phyloP scores from a whole-genome alignment of 2,797 vertebrate genomes.

The Darevskia nairensis region DNA sequence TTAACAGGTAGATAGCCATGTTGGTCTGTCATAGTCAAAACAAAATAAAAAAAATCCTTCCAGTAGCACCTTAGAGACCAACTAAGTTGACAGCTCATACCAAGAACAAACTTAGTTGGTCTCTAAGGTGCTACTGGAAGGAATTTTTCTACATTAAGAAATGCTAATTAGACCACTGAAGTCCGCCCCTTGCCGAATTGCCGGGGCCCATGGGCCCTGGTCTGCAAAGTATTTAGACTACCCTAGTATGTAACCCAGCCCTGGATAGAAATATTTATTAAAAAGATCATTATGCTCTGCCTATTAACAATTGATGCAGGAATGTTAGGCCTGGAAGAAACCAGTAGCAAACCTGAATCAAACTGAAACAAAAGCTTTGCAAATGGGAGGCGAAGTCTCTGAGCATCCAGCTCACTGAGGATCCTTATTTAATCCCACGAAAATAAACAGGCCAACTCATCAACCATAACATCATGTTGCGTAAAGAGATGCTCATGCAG shows the following conservation, averaged over 20 bases:
- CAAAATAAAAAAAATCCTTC: too few species aligned
- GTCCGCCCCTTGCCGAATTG: too few species aligned
- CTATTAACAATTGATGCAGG: not conserved
- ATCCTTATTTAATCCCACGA: not conserved
- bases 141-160: not conserved
- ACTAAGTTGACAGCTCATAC: too few species aligned
- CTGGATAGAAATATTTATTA: not conserved
- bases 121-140: too few species aligned
- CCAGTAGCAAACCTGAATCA: not conserved
- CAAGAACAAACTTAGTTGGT: too few species aligned
- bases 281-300: not conserved
- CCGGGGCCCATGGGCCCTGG: not conserved
- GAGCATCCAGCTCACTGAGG: not conserved
- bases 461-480: not conserved
- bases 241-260: not conserved
- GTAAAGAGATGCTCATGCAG: conserved; percentile 8
- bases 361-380: not conserved
- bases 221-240: not conserved
- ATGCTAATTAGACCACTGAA: not conserved
- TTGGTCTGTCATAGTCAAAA: too few species aligned
- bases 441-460: conserved; percentile 35
- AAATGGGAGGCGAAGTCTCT: not conserved
- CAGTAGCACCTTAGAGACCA: too few species aligned
- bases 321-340: not conserved
- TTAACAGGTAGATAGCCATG: too few species aligned